Conservation (phyloP, 2,113 vertebrate species). For the Cyphomyrus discorhynchus region DNA sequence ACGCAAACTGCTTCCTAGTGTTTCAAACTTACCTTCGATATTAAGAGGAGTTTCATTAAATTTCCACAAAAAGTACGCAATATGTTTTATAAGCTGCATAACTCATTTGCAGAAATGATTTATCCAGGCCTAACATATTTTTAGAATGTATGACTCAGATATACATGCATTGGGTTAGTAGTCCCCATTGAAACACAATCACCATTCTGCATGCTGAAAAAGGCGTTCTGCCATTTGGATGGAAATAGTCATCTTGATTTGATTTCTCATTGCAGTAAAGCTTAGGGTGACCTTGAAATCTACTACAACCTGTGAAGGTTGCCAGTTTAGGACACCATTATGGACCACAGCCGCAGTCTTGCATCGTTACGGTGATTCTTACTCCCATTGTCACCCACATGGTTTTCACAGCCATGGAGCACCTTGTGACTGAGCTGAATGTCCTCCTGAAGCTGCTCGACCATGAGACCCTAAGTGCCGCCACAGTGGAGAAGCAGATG, state of each 20-base stretch:
- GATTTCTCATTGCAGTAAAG: background rate
- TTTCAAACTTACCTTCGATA: background rate
- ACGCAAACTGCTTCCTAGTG: background rate
- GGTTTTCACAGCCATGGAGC: conserved; percentile 70
- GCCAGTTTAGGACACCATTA: background rate
- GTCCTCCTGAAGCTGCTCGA: conserved; percentile 86
- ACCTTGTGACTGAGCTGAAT: conserved; percentile 80
- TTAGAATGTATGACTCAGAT: background rate
- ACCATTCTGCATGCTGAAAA: background rate
- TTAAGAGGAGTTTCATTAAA: background rate
- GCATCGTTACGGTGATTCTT: background rate
- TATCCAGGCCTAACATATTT: background rate
- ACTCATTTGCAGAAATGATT: background rate
- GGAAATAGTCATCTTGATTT: background rate
- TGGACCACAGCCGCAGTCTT: background rate
- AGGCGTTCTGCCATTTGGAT: background rate
- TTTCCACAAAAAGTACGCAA: background rate
- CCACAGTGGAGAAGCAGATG: conserved; percentile 81
- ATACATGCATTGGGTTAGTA: background rate
- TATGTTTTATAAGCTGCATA: background rate
- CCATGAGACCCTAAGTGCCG: conserved; percentile 81
- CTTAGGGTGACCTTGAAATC: background rate
- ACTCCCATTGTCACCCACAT: conserved; percentile 1
- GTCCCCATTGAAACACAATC: background rate
- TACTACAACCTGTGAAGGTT: background rate